Evolutionary conservation across 1,140 invertebrate genomes (phyloP), one percentile per base, ranked within the genome.

Genomic region (Nasonia giraulti): DNA sequence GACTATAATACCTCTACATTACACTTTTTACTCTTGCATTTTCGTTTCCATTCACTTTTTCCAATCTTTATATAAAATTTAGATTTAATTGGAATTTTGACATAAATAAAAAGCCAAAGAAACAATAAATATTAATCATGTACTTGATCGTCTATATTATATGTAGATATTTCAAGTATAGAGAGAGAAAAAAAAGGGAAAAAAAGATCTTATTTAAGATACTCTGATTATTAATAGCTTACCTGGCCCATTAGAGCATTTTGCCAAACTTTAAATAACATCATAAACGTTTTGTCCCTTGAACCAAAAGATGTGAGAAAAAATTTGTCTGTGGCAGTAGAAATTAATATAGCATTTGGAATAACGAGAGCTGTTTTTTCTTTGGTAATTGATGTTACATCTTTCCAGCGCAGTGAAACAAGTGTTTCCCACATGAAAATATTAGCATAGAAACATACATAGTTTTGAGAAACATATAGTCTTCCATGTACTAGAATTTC

Each of bases 191-290:
- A 84, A 84, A 55, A 76, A 83, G 81, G 79, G 23, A 86, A 37
- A 80, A 68, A 33, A 79, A 69, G 14, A 40, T 5, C 37, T 31
- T 47, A 82, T 80, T 37, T 66, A 31, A 3, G 23, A 20, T 27
- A 31, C 6, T 27, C 10, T 5, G 23, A 31, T 31, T 71, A 33
- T 31, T 6, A 86, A 71, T 10, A 82, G 87, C 87, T 88, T 93
- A 96, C 96, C 95, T 98, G 96, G 89, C 97, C 97, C 94, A 98
- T 95, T 66, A 99, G 95, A 86, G 97, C 97, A 95, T 98, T 98
- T 93, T 99, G 98, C 98, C 98, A 99, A 87, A 99, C 95, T 88
- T 97, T 95, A 94, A 99, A 98, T 88, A 99, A 94, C 97, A 98
- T 98, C 88, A 98, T 94, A 94, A 97, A 99, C 2, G 97, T 96